Percentiles rank a stretch among this genome's conserved stretches.
Evolutionary conservation across 2,797 vertebrate species (phyloP).

Genomic region (Brachymystax lenok): DNA sequence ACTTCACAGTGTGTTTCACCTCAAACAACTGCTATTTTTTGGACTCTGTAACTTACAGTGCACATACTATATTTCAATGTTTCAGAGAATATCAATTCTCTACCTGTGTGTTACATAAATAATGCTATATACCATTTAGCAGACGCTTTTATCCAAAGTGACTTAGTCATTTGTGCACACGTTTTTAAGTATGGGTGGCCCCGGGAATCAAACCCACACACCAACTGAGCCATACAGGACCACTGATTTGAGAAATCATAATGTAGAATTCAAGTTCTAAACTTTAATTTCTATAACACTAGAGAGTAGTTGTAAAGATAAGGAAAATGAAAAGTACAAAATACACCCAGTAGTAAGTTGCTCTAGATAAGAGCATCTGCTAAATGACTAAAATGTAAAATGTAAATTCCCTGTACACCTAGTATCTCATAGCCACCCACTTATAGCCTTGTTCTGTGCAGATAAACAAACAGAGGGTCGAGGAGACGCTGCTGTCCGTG

Average conservation of each 20-base stretch:
- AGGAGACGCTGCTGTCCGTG: constrained; percentile 24
- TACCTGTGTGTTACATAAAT: background rate
- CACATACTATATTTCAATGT: background rate
- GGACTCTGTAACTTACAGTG: background rate
- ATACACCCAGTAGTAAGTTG: too few species aligned
- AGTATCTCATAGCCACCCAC: constrained; percentile 10
- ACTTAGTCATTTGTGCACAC: too few species aligned
- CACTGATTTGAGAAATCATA: too few species aligned
- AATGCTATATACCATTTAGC: too few species aligned
- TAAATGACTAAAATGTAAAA: too few species aligned
- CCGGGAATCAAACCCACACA: too few species aligned
- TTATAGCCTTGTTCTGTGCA: constrained; percentile 38
- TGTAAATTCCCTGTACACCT: background rate
- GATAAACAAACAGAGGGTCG: constrained; percentile 40
- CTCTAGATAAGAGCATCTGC: too few species aligned
- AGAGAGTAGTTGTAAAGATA: background rate
- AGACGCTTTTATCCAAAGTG: too few species aligned
- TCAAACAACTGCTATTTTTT: background rate
- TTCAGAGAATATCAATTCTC: background rate
- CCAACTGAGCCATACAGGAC: too few species aligned
- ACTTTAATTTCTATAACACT: background rate
- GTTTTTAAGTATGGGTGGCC: too few species aligned
- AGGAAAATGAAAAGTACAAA: too few species aligned
- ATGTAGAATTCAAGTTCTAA: background rate
- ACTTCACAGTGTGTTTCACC: constrained; percentile 17